A percentile compares a stretch with the other conserved stretches of the same genome.
Evolutionary conservation across 2,797 vertebrate species (phyloP).

Genomic region (Chromobotia macracanthus): DNA sequence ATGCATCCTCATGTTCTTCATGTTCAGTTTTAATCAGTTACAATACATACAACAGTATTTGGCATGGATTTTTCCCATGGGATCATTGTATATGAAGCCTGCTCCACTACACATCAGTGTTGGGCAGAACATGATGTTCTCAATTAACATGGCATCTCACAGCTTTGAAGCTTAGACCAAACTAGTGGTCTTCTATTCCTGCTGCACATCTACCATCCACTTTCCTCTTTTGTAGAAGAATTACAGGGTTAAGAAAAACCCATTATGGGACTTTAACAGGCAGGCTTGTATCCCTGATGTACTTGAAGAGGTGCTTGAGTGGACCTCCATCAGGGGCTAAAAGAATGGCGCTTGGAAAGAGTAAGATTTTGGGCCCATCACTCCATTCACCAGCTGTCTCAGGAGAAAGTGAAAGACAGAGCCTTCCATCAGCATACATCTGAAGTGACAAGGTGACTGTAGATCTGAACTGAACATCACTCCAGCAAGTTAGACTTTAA

Average conservation of each 20-base stretch:
- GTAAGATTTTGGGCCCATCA: not conserved
- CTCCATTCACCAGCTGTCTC: not conserved
- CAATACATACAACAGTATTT: too few relatives aligned
- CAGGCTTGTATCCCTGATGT: not conserved
- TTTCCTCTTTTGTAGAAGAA: not conserved
- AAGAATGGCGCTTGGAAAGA: not conserved
- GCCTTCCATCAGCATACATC: constrained; percentile 2
- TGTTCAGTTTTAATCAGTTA: too few relatives aligned
- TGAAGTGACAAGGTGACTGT: not conserved
- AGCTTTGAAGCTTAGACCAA: not conserved
- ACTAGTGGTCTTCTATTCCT: not conserved
- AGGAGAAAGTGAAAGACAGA: not conserved
- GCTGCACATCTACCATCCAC: not conserved
- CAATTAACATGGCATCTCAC: not conserved
- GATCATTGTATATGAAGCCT: not conserved
- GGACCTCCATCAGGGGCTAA: not conserved
- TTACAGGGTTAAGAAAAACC: not conserved
- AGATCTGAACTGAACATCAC: not conserved
- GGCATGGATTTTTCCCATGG: too few relatives aligned
- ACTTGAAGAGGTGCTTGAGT: not conserved
- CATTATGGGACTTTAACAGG: not conserved
- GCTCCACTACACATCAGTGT: not conserved
- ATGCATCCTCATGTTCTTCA: too few relatives aligned
- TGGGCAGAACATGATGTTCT: not conserved
- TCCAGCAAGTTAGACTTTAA: constrained; percentile 10